These are phyloP conservation scores for Apodemus agrarius DNA, from an alignment of 2,797 vertebrate genomes.

Conservation along the genomic window DNA sequence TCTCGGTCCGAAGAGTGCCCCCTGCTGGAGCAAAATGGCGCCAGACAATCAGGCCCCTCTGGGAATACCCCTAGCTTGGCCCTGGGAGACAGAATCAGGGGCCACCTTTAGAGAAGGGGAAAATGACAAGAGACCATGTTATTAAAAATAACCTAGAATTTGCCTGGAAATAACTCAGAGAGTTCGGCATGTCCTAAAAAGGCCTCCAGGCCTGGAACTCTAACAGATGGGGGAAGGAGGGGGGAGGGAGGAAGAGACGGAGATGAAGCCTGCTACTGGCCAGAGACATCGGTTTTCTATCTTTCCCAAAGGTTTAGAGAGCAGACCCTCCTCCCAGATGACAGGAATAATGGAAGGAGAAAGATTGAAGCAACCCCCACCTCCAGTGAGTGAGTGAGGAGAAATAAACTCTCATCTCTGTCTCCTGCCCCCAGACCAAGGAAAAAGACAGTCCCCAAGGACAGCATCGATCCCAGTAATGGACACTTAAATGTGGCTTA, in stretches of 20 bases:
- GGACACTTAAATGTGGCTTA: conserved; percentile 68
- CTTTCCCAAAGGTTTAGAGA: neutral
- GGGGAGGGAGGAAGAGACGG: neutral
- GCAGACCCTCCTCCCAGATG: conserved; percentile 15
- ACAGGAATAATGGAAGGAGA: conserved; percentile 25
- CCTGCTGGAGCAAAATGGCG: conserved; percentile 13
- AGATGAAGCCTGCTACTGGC: neutral
- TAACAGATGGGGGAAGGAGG: conserved; percentile 47
- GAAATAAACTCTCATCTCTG: conserved; percentile 22
- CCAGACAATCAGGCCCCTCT: neutral
- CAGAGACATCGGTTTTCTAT: conserved; percentile 30
- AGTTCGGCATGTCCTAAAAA: conserved; percentile 88
- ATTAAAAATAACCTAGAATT: conserved; percentile 91
- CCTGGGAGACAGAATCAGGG: conserved; percentile 58
- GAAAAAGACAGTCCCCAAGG: conserved; percentile 59
- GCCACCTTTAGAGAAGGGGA: conserved; percentile 72
- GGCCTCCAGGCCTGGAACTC: conserved; percentile 79
- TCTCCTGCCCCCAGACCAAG: conserved; percentile 43
- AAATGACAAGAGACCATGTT: conserved; percentile 74
- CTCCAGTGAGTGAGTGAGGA: neutral
- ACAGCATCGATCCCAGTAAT: conserved; percentile 73
- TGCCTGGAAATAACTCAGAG: conserved; percentile 87
- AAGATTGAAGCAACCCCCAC: neutral
- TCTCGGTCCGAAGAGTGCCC: conserved; percentile 25
- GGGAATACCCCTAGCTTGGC: conserved; percentile 55